These are phyloP conservation scores for Pachyseris speciosa DNA, from an alignment of 64 coral and sea anemone species.

Conservation along the genomic window DNA sequence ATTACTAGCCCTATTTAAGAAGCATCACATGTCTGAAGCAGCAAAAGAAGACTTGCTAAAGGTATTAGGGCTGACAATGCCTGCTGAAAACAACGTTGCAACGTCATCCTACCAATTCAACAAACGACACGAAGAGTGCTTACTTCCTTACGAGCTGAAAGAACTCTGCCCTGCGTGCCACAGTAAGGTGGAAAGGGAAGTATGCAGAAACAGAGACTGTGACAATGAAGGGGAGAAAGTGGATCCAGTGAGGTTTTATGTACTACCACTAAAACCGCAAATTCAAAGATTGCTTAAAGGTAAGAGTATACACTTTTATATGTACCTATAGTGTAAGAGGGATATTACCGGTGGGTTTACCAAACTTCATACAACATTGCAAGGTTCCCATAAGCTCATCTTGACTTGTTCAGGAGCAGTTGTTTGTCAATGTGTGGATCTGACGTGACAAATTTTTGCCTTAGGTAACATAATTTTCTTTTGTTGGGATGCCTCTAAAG, in stretches of 20 bases:
- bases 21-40: neutral
- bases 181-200: neutral
- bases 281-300: constrained; percentile 36
- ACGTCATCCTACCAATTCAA: constrained; percentile 5
- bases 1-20: too few species aligned
- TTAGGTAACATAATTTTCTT: too few species aligned
- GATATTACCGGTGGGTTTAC: too few species aligned
- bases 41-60: constrained; percentile 33
- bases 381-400: too few species aligned
- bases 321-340: too few species aligned
- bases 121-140: neutral
- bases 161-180: neutral
- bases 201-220: constrained; percentile 1
- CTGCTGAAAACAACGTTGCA: neutral
- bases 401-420: too few species aligned
- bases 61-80: neutral
- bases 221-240: neutral
- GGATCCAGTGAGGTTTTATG: neutral
- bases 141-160: neutral
- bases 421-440: too few species aligned
- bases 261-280: constrained; percentile 30
- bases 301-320: too few species aligned
- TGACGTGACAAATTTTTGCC: too few species aligned
- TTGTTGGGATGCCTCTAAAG: too few species aligned
- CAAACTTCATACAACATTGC: too few species aligned